Evolutionary conservation across 92 coral and sea anemone species (phyloP), one percentile per base, ranked within the genome.

Genomic region (Porites evermanni): DNA sequence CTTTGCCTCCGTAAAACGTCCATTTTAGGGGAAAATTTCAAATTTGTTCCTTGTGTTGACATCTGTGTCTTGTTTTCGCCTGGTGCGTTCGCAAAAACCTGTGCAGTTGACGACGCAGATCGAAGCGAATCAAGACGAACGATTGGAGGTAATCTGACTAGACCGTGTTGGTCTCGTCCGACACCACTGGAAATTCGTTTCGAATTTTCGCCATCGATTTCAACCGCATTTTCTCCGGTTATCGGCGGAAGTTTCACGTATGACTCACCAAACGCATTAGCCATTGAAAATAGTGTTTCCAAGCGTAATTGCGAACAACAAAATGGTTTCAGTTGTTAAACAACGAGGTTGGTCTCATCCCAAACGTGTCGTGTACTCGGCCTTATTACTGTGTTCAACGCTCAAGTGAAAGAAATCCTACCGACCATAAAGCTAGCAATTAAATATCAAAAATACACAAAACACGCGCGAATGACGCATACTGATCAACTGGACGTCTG

Each of bases 61-160:
- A 56, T 60, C 16, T 70, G 78, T 44, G 53, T 20, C 20, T 67
- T 56, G 32, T 8, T 56, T 58, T 70, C 77, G 14, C 9, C 47
- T 59, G 59, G 29, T 16, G 72, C 16, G n/a, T 44, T 65, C 6
- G 84, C 67, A 26, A 56, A 77, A 58, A 24, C 58, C 77, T 77
- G 51, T 14, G 54, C 75, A 70, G 67, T 67, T 53, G 75, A 65
- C 24, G 88, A 16, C 44, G 64, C 7, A n/a, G 75, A 69, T 8
- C 88, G 88, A 75, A 77, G 88, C 29, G 91, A 84, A 58, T 94
- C 94, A 50, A 94, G 75, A 1, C 90, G 95, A 68, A 91, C 91
- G 12, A 94, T 92, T 77, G 98, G 98, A 26, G 98, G 98, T 17
- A 94, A 53, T 10, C 98, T 89, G 16, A 94, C 95, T 2, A 94